These are phyloP conservation scores for Diplazon laetatorius DNA, from an alignment of 2,888 invertebrate species.

Conservation along the genomic window DNA sequence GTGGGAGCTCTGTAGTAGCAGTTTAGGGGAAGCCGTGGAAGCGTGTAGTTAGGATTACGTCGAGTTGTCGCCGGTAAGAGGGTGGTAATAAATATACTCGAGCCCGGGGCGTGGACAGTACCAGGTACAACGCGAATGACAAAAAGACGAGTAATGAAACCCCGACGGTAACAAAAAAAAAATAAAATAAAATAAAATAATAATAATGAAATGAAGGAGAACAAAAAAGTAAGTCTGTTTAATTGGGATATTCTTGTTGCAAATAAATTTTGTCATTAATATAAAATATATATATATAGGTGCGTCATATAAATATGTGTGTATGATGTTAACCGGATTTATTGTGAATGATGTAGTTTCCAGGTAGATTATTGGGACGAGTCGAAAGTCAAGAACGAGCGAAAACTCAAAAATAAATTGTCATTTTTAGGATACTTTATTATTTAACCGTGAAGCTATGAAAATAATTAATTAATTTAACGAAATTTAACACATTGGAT, in stretches of 20 bases:
- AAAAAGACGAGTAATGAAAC: constrained; percentile 11
- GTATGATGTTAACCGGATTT: neutral
- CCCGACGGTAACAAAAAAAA: constrained; percentile 1
- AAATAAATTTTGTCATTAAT: constrained; percentile 10
- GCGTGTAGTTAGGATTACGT: constrained; percentile 20
- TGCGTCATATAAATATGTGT: no score
- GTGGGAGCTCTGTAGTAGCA: constrained; percentile 12
- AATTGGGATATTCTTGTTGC: constrained; percentile 19
- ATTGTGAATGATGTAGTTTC: neutral
- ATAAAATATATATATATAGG: no score
- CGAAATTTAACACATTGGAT: no score
- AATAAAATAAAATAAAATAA: neutral
- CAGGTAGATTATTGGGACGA: no score
- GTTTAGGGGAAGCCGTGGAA: constrained; percentile 20
- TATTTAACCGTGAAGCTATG: no score
- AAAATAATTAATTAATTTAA: no score
- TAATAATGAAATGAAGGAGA: neutral
- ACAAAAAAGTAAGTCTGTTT: neutral
- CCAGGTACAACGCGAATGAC: constrained; percentile 12
- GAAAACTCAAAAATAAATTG: no score
- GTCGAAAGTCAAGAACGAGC: no score
- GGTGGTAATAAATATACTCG: constrained; percentile 11
- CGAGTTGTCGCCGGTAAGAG: constrained; percentile 19
- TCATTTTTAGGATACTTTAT: no score
- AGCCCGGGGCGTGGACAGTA: neutral